Conservation (phyloP, 2,797 vertebrate genomes). For the Acipenser transmontanus region DNA sequence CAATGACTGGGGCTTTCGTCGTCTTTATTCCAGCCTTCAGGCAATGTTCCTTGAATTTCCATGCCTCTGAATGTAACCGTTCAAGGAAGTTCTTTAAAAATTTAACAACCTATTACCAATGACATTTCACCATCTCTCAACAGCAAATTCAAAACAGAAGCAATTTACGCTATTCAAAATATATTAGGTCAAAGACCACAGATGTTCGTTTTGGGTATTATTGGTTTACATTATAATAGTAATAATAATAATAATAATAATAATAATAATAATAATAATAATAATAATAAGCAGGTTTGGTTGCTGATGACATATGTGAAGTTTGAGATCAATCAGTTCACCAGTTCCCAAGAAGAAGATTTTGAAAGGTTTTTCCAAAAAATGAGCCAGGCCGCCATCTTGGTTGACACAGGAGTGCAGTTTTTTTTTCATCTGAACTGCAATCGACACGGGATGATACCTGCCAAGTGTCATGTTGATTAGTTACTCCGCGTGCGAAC, state of each 20-base stretch:
- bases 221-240: neutral
- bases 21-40: constrained; percentile 31
- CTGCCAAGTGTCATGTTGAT: too few species aligned
- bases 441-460: too few species aligned
- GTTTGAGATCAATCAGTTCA: too few species aligned
- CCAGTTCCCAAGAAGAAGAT: too few species aligned
- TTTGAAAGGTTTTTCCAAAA: too few species aligned
- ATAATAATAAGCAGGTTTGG: neutral
- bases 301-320: too few species aligned
- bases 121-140: constrained; percentile 54
- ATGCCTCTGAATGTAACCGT: constrained; percentile 66
- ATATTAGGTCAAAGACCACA: too few species aligned
- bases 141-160: constrained; percentile 32
- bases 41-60: constrained; percentile 39
- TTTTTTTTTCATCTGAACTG: too few species aligned
- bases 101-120: constrained; percentile 59
- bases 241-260: neutral
- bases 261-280: constrained; percentile 1
- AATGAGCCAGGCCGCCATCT: too few species aligned
- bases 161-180: constrained; percentile 31
- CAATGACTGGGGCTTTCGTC: constrained; percentile 33
- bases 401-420: too few species aligned
- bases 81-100: constrained; percentile 43
- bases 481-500: too few species aligned
- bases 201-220: too few species aligned